Percentiles rank a stretch among this genome's conserved stretches.
Conservation (phyloP, 1,140 invertebrate genomes). For the Lanistes nyassanus region DNA sequence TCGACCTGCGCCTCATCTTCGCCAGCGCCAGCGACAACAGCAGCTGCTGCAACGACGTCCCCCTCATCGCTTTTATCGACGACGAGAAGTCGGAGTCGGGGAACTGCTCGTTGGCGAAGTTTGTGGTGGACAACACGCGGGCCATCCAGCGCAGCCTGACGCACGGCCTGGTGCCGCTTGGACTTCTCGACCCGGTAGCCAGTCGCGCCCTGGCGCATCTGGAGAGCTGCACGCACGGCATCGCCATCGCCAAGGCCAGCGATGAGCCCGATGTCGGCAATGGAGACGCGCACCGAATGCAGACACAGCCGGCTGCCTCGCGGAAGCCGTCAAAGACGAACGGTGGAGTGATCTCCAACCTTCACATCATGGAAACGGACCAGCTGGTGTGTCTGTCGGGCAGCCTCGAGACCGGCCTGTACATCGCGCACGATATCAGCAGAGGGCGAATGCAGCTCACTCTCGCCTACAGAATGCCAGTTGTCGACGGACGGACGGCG, state of each 20-base stretch:
- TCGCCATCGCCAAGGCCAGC: too few relatives aligned
- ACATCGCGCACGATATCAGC: slow-evolving; percentile 16
- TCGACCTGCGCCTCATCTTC: slow-evolving; percentile 18
- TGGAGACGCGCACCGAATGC: too few relatives aligned
- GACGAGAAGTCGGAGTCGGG: slow-evolving; percentile 1
- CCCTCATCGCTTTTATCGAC: slow-evolving; percentile 6
- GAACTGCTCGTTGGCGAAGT: neutral
- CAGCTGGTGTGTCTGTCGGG: neutral
- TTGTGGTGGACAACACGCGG: slow-evolving; percentile 15
- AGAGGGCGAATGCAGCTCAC: slow-evolving; percentile 5
- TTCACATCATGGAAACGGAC: neutral
- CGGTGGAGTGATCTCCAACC: neutral
- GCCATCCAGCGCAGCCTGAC: slow-evolving; percentile 10
- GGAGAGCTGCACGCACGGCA: too few relatives aligned
- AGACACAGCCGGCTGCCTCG: too few relatives aligned
- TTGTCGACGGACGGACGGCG: slow-evolving; percentile 10
- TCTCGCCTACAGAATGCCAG: slow-evolving; percentile 17
- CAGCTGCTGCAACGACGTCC: slow-evolving; percentile 23
- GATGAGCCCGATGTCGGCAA: too few relatives aligned
- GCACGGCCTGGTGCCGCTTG: neutral
- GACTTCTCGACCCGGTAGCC: too few relatives aligned
- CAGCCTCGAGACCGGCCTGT: slow-evolving; percentile 25
- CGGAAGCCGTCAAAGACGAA: too few relatives aligned
- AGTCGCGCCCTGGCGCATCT: too few relatives aligned
- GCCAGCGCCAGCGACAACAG: slow-evolving; percentile 2